These are phyloP conservation scores for Acrobasis suavella DNA, from an alignment of 2,888 invertebrate species.

Conservation along the genomic window DNA sequence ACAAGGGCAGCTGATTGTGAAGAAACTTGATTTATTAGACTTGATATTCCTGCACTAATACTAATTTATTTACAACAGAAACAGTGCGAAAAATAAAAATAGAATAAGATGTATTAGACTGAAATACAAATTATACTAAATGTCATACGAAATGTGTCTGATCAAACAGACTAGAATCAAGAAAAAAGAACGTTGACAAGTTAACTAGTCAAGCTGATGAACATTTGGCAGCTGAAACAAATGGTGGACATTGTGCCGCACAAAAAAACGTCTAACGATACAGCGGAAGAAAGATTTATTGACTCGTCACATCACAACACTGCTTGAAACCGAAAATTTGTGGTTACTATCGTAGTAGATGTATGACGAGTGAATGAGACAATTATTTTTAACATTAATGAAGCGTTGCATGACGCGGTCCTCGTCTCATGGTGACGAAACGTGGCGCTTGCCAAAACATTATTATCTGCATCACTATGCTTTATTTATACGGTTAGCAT, in stretches of 20 bases:
- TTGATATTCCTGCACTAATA: background rate
- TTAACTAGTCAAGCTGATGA: background rate
- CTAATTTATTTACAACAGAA: background rate
- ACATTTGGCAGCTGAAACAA: slow-evolving; percentile 8
- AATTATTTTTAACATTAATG: slow-evolving; percentile 77
- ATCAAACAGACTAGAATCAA: background rate
- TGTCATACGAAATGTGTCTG: background rate
- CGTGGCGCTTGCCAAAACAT: slow-evolving; percentile 62
- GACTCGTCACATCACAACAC: slow-evolving; percentile 64
- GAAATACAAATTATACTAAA: background rate
- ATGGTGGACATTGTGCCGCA: background rate
- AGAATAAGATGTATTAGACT: background rate
- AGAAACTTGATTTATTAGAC: slow-evolving; percentile 3
- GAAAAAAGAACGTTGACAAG: slow-evolving; percentile 5
- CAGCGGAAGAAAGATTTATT: slow-evolving; percentile 57
- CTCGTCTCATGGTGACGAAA: slow-evolving; percentile 41
- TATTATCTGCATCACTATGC: slow-evolving; percentile 31
- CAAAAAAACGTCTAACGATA: slow-evolving; percentile 46
- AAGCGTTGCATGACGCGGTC: slow-evolving; percentile 49
- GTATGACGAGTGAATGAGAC: slow-evolving; percentile 72
- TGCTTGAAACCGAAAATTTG: slow-evolving; percentile 71
- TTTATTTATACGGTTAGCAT: slow-evolving; percentile 6
- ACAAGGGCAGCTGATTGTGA: slow-evolving; percentile 3
- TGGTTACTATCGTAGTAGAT: slow-evolving; percentile 77
- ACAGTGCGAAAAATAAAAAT: background rate